These are phyloP conservation scores for Podarcis cretensis DNA, from an alignment of 2,113 vertebrate species.

Conservation along the genomic window DNA sequence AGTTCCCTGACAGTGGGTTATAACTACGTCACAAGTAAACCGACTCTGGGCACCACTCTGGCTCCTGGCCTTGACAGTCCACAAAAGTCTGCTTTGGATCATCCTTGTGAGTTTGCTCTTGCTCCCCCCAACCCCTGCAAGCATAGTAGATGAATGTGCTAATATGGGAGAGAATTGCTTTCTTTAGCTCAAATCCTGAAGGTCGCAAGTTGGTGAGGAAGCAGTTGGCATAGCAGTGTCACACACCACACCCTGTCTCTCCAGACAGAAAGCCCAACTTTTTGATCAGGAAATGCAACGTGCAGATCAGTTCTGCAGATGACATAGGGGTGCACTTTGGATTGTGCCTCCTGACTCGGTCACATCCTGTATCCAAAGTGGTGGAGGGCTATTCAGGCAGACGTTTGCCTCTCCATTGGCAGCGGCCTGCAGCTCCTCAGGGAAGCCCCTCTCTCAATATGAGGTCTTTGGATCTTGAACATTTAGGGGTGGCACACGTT, in stretches of 20 bases:
- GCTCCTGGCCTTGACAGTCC: not conserved
- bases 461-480: not conserved
- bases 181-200: not conserved
- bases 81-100: not conserved
- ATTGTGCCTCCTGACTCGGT: not conserved
- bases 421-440: too few species aligned
- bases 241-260: not conserved
- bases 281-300: not conserved
- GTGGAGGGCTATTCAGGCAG: not conserved
- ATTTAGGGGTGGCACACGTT: not conserved
- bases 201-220: not conserved
- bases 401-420: not conserved
- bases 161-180: not conserved
- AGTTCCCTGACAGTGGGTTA: not conserved
- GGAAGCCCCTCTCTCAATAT: not conserved
- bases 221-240: not conserved
- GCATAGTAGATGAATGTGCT: not conserved
- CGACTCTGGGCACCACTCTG: not conserved
- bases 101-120: not conserved
- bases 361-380: not conserved
- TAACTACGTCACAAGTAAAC: not conserved
- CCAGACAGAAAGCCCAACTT: constrained; percentile 22
- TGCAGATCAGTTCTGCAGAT: not conserved
- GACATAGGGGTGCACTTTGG: not conserved
- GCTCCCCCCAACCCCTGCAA: not conserved